These are phyloP conservation scores for Pristionchus fissidentatus DNA, from an alignment of 2,888 invertebrate species.

Conservation along the genomic window DNA sequence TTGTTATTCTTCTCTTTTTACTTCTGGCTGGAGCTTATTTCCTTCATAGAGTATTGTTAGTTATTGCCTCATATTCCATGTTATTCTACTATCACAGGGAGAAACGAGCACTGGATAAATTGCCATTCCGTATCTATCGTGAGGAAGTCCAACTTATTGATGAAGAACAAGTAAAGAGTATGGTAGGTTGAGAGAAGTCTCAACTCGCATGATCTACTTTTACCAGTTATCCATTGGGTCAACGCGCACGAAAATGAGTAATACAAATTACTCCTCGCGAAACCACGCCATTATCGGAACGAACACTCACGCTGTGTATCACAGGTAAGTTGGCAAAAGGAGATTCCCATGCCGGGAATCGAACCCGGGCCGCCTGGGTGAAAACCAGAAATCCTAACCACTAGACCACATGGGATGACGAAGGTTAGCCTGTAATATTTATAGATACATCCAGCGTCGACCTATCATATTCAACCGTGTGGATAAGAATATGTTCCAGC, in stretches of 20 bases:
- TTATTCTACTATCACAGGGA: constrained; percentile 57
- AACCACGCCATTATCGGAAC: constrained; percentile 73
- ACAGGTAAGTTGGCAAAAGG: constrained; percentile 56
- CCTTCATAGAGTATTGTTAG: constrained; percentile 36
- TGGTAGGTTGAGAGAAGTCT: constrained; percentile 50
- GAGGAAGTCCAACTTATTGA: constrained; percentile 64
- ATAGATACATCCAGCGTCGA: too few species aligned
- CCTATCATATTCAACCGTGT: too few species aligned
- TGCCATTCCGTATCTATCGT: constrained; percentile 62
- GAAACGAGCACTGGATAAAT: constrained; percentile 57
- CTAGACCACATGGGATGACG: too few species aligned
- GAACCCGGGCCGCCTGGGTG: too few species aligned
- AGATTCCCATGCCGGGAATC: too few species aligned
- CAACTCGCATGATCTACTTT: background rate
- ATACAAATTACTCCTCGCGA: constrained; percentile 61
- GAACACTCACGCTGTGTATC: constrained; percentile 64
- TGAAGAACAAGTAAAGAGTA: constrained; percentile 64
- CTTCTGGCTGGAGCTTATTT: constrained; percentile 63
- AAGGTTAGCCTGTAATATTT: too few species aligned
- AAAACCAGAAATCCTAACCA: too few species aligned
- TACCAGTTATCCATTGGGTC: constrained; percentile 61
- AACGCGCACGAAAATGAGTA: constrained; percentile 63
- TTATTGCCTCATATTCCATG: background rate
- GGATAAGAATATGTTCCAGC: too few species aligned
- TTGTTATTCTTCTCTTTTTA: constrained; percentile 58